A percentile compares a stretch with the other conserved stretches of the same genome.
phyloP scores from a whole-genome alignment of 2,113 vertebrate genomes.

The Opisthocomus hoazin region DNA sequence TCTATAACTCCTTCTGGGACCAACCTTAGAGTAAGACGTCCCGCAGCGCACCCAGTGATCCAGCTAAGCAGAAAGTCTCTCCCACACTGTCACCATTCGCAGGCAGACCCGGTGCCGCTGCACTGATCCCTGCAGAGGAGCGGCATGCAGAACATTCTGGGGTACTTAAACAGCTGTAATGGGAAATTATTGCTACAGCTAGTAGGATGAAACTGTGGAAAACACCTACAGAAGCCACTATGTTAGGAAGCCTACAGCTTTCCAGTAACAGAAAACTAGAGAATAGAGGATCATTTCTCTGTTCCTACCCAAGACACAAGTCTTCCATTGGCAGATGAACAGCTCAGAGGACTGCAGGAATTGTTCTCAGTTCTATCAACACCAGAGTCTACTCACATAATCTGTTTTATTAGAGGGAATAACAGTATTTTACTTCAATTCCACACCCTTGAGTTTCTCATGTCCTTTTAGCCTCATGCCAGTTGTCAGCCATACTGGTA shows the following conservation, averaged over 20 bases:
- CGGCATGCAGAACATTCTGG: rapidly evolving
- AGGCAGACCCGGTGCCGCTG: rapidly evolving
- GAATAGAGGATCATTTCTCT: background rate
- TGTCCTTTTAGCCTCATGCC: background rate
- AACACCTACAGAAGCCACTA: background rate
- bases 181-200: background rate
- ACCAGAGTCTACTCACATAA: background rate
- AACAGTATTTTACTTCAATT: background rate
- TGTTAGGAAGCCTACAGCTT: background rate
- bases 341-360: rapidly evolving
- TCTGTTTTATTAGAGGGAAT: background rate
- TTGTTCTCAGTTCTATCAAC: background rate
- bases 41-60: rapidly evolving
- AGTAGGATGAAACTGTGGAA: background rate
- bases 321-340: background rate
- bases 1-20: background rate
- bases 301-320: background rate
- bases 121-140: background rate
- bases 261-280: background rate
- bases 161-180: background rate
- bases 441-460: background rate
- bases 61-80: background rate
- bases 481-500: background rate
- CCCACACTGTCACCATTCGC: rapidly evolving
- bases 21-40: background rate